Percentiles rank a stretch among this genome's conserved stretches.
These are phyloP conservation scores for Falco concolor DNA, from an alignment of 2,797 vertebrate species.

Conservation along the genomic window DNA sequence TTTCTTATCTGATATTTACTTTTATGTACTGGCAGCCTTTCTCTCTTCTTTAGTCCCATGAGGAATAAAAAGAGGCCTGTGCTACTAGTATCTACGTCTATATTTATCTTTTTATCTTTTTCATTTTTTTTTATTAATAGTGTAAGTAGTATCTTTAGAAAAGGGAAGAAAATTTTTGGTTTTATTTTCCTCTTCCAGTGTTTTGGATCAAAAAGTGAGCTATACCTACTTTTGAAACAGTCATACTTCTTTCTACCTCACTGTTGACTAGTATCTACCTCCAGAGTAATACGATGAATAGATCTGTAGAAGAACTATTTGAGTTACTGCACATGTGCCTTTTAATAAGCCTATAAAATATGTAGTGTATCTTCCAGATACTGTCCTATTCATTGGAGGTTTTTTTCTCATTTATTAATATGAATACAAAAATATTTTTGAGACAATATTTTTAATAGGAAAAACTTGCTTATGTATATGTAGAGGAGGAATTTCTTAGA, in stretches of 20 bases:
- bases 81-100: neutral
- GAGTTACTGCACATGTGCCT: neutral
- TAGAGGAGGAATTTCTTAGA: neutral
- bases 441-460: neutral
- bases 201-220: neutral
- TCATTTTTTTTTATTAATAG: neutral
- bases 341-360: neutral
- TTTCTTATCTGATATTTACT: conserved; percentile 62
- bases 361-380: neutral
- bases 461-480: neutral
- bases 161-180: neutral
- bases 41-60: neutral
- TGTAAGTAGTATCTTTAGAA: neutral
- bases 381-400: neutral
- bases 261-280: neutral
- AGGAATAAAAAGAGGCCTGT: conserved; percentile 15
- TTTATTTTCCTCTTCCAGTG: neutral
- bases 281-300: neutral
- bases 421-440: neutral
- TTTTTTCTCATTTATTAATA: neutral
- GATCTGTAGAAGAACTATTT: neutral
- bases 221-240: neutral
- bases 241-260: neutral
- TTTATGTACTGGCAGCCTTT: conserved; percentile 26
- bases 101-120: neutral